Evolutionary conservation across 2,888 invertebrate species (phyloP).

Genomic region (Hermodice carunculata): DNA sequence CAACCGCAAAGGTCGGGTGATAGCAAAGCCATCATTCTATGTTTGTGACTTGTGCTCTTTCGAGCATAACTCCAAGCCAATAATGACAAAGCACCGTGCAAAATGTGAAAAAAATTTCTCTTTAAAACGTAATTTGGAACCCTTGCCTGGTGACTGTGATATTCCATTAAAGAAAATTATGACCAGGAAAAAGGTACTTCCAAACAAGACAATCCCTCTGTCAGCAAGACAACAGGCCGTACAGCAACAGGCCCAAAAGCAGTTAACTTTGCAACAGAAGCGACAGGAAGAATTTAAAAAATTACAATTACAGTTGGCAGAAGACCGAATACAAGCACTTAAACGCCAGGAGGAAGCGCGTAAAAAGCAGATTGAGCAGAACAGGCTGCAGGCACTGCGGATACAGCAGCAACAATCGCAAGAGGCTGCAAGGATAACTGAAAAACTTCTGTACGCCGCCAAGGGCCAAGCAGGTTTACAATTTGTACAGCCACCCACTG

Average conservation of each 20-base stretch:
- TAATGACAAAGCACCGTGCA: conserved; percentile 87
- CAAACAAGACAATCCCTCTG: background rate
- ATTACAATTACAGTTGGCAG: too few relatives aligned
- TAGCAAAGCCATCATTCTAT: conserved; percentile 83
- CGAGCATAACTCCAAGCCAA: conserved; percentile 93
- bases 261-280: background rate
- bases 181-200: background rate
- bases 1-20: conserved; percentile 84
- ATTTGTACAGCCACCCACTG: too few relatives aligned
- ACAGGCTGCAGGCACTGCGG: too few relatives aligned
- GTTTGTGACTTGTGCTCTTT: conserved; percentile 82
- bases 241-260: background rate
- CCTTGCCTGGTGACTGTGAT: conserved; percentile 65
- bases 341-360: too few relatives aligned
- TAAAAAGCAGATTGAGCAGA: too few relatives aligned
- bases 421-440: too few relatives aligned
- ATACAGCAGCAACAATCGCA: too few relatives aligned
- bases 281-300: too few relatives aligned
- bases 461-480: too few relatives aligned
- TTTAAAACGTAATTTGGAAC: conserved; percentile 85
- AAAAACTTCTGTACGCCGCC: too few relatives aligned
- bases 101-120: conserved; percentile 92
- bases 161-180: conserved; percentile 26
- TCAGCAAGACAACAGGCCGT: background rate
- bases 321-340: too few relatives aligned